phyloP scores from a whole-genome alignment of 2,888 invertebrate species.

The Sinhomidia bicolor region DNA sequence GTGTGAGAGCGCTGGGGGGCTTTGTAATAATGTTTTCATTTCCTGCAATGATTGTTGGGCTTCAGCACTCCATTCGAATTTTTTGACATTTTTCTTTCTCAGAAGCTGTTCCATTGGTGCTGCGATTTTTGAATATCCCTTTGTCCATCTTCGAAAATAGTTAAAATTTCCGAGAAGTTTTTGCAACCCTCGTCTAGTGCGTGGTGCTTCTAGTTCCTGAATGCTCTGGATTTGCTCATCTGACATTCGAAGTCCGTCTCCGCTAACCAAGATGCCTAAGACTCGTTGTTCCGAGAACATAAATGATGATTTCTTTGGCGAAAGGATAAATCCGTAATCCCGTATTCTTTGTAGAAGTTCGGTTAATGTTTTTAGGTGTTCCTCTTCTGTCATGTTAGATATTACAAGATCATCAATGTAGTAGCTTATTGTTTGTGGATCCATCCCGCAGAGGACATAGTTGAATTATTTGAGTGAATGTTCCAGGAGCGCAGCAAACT shows the following conservation, averaged over 20 bases:
- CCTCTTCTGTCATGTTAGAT: background rate
- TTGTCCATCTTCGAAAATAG: background rate
- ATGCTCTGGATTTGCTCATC: background rate
- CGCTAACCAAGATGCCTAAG: background rate
- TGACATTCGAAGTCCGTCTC: background rate
- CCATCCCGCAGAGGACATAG: background rate
- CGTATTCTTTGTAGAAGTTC: background rate
- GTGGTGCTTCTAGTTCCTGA: background rate
- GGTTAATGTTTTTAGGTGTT: background rate
- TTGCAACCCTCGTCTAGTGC: background rate
- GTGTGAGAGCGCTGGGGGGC: background rate
- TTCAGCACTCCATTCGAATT: background rate
- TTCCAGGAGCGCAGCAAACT: background rate
- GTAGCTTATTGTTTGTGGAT: background rate
- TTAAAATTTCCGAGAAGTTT: background rate
- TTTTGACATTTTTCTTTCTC: background rate
- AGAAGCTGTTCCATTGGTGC: constrained; percentile 9
- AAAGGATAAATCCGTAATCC: background rate
- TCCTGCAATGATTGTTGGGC: background rate
- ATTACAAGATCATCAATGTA: constrained; percentile 32
- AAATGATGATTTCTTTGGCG: constrained; percentile 15
- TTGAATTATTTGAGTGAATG: background rate
- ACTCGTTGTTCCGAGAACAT: background rate
- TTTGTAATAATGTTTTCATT: background rate
- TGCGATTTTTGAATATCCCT: background rate